Conservation (phyloP, 2,113 vertebrate species). For the Polypterus bichir region DNA sequence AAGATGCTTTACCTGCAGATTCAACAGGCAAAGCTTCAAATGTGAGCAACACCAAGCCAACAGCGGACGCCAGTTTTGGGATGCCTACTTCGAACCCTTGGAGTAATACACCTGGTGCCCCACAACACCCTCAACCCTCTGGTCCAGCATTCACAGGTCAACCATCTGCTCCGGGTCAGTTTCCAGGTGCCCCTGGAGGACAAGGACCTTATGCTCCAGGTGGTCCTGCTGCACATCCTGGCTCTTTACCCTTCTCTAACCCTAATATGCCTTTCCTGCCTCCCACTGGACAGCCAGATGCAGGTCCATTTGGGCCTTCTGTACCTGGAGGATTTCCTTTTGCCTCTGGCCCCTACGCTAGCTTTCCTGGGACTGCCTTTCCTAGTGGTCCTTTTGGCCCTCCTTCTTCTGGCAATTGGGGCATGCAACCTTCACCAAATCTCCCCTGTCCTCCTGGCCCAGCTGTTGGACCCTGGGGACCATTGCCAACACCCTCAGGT, state of each 20-base stretch:
- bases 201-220: slow-evolving; percentile 44
- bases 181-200: slow-evolving; percentile 38
- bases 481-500: slow-evolving; percentile 24
- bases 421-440: slow-evolving; percentile 17
- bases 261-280: neutral
- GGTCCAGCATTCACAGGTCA: slow-evolving; percentile 47
- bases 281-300: slow-evolving; percentile 10
- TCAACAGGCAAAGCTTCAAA: slow-evolving; percentile 32
- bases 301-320: slow-evolving; percentile 12
- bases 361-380: slow-evolving; percentile 34
- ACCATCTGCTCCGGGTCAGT: slow-evolving; percentile 46
- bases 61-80: slow-evolving; percentile 28
- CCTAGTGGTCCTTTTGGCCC: slow-evolving; percentile 36
- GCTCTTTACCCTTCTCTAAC: neutral
- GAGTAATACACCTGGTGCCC: slow-evolving; percentile 29
- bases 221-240: neutral
- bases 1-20: slow-evolving; percentile 49
- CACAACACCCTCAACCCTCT: slow-evolving; percentile 42
- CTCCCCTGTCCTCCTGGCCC: slow-evolving; percentile 41
- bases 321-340: slow-evolving; percentile 25
- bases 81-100: slow-evolving; percentile 42
- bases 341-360: slow-evolving; percentile 33
- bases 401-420: slow-evolving; percentile 47
- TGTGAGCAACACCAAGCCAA: slow-evolving; percentile 37
- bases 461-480: slow-evolving; percentile 32